Conservation (phyloP, 2,113 vertebrate species). For the Circaetus cinerascens region DNA sequence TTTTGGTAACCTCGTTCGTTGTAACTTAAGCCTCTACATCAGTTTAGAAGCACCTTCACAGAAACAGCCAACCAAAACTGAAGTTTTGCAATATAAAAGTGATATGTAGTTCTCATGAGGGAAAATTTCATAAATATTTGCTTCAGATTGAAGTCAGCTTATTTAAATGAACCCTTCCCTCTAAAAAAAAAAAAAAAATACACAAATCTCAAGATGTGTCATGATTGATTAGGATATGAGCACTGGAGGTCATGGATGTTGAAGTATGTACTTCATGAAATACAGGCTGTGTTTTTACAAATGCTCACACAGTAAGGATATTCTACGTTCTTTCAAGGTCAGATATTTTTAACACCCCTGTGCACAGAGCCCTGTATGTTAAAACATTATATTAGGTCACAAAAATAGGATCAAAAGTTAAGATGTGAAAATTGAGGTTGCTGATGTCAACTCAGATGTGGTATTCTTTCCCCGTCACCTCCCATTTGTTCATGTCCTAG, state of each 20-base stretch:
- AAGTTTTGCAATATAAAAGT: background rate
- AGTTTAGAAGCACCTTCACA: background rate
- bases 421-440: conserved; percentile 26
- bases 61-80: background rate
- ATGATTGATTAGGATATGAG: background rate
- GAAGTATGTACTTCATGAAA: background rate
- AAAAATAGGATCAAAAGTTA: conserved; percentile 8
- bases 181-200: background rate
- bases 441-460: background rate
- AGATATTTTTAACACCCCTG: conserved; percentile 30
- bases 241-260: background rate
- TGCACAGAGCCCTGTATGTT: background rate
- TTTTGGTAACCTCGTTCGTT: background rate
- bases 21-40: background rate
- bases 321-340: background rate
- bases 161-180: background rate
- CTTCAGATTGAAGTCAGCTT: background rate
- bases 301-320: background rate
- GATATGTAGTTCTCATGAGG: background rate
- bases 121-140: background rate
- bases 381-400: background rate
- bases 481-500: background rate
- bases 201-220: background rate
- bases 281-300: background rate
- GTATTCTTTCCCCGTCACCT: background rate